Conservation (phyloP, 2,113 vertebrate genomes). For the Pithys albifrons region DNA sequence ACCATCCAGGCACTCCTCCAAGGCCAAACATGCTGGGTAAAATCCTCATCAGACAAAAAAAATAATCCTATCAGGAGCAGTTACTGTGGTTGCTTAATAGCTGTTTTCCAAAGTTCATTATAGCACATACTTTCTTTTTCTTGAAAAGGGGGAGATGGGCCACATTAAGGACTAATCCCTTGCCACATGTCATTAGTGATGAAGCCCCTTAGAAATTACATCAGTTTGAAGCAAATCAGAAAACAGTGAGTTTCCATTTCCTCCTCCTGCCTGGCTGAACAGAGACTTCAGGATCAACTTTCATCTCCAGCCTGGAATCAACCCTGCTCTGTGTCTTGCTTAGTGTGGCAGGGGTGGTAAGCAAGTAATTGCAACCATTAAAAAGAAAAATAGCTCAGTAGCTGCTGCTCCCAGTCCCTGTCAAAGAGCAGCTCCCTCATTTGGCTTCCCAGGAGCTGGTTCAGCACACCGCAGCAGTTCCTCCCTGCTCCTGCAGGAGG, state of each 20-base stretch:
- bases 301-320: slow-evolving; percentile 8
- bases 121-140: slow-evolving; percentile 25
- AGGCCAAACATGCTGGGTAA: slow-evolving; percentile 59
- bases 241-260: slow-evolving; percentile 47
- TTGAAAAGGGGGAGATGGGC: not conserved
- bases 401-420: not conserved
- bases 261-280: slow-evolving; percentile 24
- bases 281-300: slow-evolving; percentile 38
- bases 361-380: slow-evolving; percentile 34
- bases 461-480: not conserved
- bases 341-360: slow-evolving; percentile 10
- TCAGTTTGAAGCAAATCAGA: slow-evolving; percentile 35
- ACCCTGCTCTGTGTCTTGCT: not conserved
- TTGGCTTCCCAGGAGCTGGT: not conserved
- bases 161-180: not conserved
- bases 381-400: not conserved
- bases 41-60: slow-evolving; percentile 38
- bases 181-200: slow-evolving; percentile 46
- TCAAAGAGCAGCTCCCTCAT: not conserved
- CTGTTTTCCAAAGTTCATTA: not conserved
- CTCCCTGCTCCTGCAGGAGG: not conserved
- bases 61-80: slow-evolving; percentile 10
- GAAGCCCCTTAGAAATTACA: slow-evolving; percentile 43
- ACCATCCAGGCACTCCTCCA: slow-evolving; percentile 52
- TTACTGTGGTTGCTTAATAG: slow-evolving; percentile 31